Percentiles rank a stretch among this genome's conserved stretches.
Evolutionary conservation across 2,113 vertebrate genomes (phyloP).

Genomic region (Nannospalax galili): DNA sequence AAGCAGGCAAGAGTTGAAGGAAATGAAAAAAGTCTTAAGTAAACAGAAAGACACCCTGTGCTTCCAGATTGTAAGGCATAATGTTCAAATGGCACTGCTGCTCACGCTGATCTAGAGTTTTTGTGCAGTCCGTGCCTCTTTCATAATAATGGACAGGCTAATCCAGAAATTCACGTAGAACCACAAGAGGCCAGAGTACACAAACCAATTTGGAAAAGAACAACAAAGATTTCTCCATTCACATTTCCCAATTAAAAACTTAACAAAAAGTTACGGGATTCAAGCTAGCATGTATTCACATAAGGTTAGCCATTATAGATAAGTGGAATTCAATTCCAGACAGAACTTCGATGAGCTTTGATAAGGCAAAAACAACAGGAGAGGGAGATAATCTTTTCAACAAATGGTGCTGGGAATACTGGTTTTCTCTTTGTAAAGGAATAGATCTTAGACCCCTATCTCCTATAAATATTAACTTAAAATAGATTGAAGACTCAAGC

Average conservation of each 20-base stretch:
- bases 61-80: background rate
- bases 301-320: background rate
- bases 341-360: background rate
- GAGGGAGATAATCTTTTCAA: background rate
- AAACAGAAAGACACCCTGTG: background rate
- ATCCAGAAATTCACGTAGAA: background rate
- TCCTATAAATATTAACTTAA: constrained; percentile 2
- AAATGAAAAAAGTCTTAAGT: background rate
- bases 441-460: background rate
- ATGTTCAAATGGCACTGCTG: background rate
- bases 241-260: background rate
- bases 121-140: background rate
- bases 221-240: background rate
- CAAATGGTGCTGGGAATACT: background rate
- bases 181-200: background rate
- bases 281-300: too few species aligned
- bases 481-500: background rate
- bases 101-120: background rate
- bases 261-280: background rate
- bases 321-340: background rate
- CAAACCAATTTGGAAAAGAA: background rate
- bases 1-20: background rate
- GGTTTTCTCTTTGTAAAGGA: background rate
- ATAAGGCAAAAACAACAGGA: background rate
- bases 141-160: background rate